phyloP scores from a whole-genome alignment of 1,140 invertebrate species.

The Brachionus rubens region DNA sequence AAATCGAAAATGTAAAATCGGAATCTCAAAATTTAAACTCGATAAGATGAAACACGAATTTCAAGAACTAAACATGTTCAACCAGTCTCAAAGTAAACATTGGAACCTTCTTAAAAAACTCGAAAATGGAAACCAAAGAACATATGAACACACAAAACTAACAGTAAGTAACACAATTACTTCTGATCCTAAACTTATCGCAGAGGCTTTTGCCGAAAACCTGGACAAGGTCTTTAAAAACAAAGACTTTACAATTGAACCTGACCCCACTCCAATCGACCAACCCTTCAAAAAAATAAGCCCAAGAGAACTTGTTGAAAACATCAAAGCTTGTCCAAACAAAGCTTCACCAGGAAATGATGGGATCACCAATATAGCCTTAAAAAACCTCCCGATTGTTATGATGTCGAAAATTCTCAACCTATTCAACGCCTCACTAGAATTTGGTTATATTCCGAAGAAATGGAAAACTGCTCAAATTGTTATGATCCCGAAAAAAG shows the following conservation, averaged over 20 bases:
- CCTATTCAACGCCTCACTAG: neutral
- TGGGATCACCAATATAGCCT: neutral
- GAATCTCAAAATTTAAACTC: neutral
- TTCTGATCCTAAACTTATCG: too few species aligned
- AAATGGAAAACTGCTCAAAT: slow-evolving; percentile 14
- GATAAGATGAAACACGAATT: too few species aligned
- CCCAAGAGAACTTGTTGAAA: too few species aligned
- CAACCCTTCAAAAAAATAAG: too few species aligned
- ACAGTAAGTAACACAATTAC: too few species aligned
- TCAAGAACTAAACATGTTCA: too few species aligned
- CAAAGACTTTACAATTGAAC: neutral
- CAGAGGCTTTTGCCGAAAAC: neutral
- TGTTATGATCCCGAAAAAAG: slow-evolving; percentile 47
- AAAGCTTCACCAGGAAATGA: too few species aligned
- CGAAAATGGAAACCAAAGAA: too few species aligned
- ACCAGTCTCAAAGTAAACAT: too few species aligned
- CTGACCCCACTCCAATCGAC: neutral
- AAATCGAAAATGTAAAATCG: neutral
- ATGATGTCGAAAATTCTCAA: neutral
- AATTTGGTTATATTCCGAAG: slow-evolving; percentile 23
- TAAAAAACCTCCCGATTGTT: neutral
- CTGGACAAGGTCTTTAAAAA: neutral
- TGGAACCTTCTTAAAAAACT: too few species aligned
- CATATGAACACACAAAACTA: too few species aligned
- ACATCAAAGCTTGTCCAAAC: too few species aligned